Percentiles rank a stretch among this genome's conserved stretches.
phyloP scores from a whole-genome alignment of 2,888 invertebrate species.

The Amphimallon solstitiale region DNA sequence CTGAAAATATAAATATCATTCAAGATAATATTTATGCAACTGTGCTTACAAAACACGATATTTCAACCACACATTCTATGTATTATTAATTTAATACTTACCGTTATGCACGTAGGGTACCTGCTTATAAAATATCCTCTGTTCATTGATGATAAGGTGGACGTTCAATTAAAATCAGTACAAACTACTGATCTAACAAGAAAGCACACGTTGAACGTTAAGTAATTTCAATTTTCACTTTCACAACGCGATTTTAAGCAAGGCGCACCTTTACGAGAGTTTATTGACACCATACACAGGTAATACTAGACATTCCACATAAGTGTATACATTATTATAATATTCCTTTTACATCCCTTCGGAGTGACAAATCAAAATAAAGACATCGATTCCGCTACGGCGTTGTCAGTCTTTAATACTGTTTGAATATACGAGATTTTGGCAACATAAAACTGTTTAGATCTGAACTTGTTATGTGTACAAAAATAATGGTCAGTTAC shows the following conservation, averaged over 20 bases:
- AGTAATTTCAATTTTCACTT: conserved; percentile 62
- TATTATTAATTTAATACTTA: conserved; percentile 16
- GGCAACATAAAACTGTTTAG: conserved; percentile 1
- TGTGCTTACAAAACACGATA: conserved; percentile 13
- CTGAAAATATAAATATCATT: conserved; percentile 56
- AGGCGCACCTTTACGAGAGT: conserved; percentile 62
- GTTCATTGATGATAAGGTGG: conserved; percentile 21
- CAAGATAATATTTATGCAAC: conserved; percentile 44
- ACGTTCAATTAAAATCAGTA: conserved; percentile 1
- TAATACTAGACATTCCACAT: conserved; percentile 38
- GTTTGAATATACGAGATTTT: not conserved
- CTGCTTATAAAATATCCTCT: conserved; percentile 17
- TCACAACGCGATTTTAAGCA: conserved; percentile 59
- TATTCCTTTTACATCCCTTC: conserved; percentile 15
- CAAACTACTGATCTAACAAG: not conserved
- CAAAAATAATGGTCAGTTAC: conserved; percentile 31
- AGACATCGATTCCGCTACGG: not conserved
- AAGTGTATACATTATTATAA: conserved; percentile 28
- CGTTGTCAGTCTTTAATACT: conserved; percentile 6
- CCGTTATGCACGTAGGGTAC: conserved; percentile 23
- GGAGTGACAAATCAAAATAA: not conserved
- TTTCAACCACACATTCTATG: conserved; percentile 7
- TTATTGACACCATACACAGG: conserved; percentile 61
- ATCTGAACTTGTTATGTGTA: conserved; percentile 1
- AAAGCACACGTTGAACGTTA: conserved; percentile 48